Evolutionary conservation across 2,113 vertebrate genomes (phyloP), one percentile per base, ranked within the genome.

Genomic region (Tachuris rubrigastra): DNA sequence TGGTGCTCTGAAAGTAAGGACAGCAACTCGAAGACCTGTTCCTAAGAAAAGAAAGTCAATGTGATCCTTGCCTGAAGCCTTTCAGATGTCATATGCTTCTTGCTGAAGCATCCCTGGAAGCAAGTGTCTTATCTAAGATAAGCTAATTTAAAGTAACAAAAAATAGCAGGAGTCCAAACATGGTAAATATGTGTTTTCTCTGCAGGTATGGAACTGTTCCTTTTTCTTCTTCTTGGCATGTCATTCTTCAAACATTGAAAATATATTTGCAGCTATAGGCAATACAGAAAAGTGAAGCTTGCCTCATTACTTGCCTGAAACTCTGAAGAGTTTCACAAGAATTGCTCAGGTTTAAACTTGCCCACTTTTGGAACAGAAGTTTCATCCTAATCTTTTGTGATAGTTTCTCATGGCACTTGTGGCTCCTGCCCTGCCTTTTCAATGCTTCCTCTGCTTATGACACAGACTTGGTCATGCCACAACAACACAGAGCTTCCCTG

Each of bases 311-410:
- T 41, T 77, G 25, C 25, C 50, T 52, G 25, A 28, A 24, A 33
- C 49, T 53, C 80, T 30, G 35, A 85, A 50, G 74, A 75, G 33
- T 95, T 95, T 97, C 85, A 67, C 55, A 93, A 94, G 35, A 95
- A 80, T 22, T 56, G 23, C 39, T 92, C 75, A 63, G 37, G 89
- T 91, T 90, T 77, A 50, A 90, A 93, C 85, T 35, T 94, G 87
- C 35, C 56, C 42, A 28, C 14, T 93, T 79, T 37, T 20, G 53
- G n/a, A 94, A 56, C 33, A 30, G 25, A 50, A 83, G 62, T 82
- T 90, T 81, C 58, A 60, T 21, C 21, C 27, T 77, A 19, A 77
- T 89, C n/a, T 74, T 74, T 19, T 30, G 15, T 39, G 28, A 33
- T 33, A 41, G 28, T 67, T 95, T 76, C 73, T 82, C 50, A 50